Evolutionary conservation across 2,113 vertebrate species (phyloP).

Genomic region (Semicossyphus pulcher): DNA sequence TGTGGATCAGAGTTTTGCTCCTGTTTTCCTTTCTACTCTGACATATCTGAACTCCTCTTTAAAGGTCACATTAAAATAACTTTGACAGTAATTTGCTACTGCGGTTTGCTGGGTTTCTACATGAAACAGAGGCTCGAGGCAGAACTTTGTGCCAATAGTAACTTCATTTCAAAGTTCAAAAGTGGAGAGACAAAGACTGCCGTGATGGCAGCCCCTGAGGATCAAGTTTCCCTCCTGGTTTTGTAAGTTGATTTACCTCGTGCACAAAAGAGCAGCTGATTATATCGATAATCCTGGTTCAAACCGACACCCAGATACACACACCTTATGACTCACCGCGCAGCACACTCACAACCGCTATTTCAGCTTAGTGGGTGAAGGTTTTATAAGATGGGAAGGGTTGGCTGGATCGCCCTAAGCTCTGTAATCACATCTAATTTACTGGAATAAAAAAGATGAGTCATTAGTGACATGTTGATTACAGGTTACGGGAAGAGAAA

Average conservation of each 20-base stretch:
- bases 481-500: neutral
- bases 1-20: neutral
- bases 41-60: slow-evolving; percentile 4
- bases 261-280: neutral
- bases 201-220: neutral
- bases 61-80: slow-evolving; percentile 26
- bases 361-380: neutral
- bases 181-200: neutral
- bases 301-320: neutral
- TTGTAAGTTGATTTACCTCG: neutral
- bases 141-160: neutral
- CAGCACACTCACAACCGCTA: neutral
- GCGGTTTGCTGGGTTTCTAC: slow-evolving; percentile 12
- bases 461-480: slow-evolving; percentile 1
- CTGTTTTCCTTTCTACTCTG: neutral
- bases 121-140: slow-evolving; percentile 1
- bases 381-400: neutral
- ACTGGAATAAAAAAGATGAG: slow-evolving; percentile 9
- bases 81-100: slow-evolving; percentile 13
- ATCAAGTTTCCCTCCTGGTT: neutral
- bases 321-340: neutral
- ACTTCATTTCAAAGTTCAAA: slow-evolving; percentile 25
- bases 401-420: neutral
- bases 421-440: slow-evolving; percentile 14
- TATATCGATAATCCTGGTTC: neutral